These are phyloP conservation scores for Dynastes tityus DNA, from an alignment of 2,888 invertebrate species.

Conservation along the genomic window DNA sequence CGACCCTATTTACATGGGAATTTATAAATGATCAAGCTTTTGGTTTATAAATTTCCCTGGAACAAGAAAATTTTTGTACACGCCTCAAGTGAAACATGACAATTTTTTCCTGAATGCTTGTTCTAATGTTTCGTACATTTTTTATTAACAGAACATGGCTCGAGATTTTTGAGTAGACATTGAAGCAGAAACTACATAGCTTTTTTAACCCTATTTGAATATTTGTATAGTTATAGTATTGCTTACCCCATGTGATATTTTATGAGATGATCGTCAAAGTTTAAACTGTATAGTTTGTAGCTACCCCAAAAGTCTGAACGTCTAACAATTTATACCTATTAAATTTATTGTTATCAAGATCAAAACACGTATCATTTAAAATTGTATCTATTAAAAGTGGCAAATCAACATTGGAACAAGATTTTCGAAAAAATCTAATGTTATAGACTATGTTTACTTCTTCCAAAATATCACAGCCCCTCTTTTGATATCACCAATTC, in stretches of 20 bases:
- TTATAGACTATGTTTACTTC: not conserved
- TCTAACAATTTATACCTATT: no score
- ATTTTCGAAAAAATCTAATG: conserved; percentile 22
- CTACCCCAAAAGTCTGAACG: no score
- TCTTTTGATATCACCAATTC: conserved; percentile 11
- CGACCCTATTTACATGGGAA: conserved; percentile 56
- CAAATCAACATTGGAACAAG: conserved; percentile 35
- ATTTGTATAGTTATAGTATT: no score
- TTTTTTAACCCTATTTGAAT: not conserved
- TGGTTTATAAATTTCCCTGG: conserved; percentile 37
- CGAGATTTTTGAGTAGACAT: not conserved
- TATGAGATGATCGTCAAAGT: no score
- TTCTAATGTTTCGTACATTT: conserved; percentile 37
- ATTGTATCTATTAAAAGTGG: no score
- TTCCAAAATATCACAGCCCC: conserved; percentile 13
- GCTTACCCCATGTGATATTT: no score
- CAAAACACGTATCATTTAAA: no score
- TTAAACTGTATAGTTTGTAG: no score
- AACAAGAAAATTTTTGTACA: conserved; percentile 29
- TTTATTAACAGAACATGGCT: not conserved
- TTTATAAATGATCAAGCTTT: conserved; percentile 32
- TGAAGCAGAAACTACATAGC: not conserved
- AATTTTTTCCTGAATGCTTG: conserved; percentile 30
- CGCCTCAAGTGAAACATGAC: not conserved
- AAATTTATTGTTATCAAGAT: no score